These are phyloP conservation scores for Petrocephalus schoutedeni DNA, from an alignment of 2,797 vertebrate genomes.

Conservation along the genomic window DNA sequence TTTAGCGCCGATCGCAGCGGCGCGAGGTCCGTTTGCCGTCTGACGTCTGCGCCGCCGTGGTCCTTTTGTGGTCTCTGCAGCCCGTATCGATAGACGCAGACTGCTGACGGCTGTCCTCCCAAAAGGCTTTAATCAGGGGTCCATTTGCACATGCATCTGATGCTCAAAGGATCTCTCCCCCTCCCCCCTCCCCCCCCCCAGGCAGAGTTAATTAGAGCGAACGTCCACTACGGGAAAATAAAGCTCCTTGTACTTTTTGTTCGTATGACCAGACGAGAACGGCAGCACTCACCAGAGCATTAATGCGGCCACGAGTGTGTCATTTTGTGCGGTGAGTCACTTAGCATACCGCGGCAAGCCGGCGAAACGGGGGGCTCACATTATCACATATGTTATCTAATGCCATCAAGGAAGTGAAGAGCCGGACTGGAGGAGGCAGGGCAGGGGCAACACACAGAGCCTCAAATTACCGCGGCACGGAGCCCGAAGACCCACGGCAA, in stretches of 20 bases:
- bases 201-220: conserved; percentile 20
- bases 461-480: not conserved
- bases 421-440: not conserved
- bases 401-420: conserved; percentile 31
- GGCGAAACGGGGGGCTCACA: conserved; percentile 13
- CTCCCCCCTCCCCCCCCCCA: not conserved
- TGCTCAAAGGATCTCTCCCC: not conserved
- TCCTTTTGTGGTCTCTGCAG: not conserved
- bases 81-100: not conserved
- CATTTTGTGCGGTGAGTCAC: conserved; percentile 34
- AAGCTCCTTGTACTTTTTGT: conserved; percentile 25
- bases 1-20: not conserved
- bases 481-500: not conserved
- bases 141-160: conserved; percentile 21
- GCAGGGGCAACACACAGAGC: not conserved
- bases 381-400: conserved; percentile 35
- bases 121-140: conserved; percentile 11
- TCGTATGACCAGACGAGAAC: conserved; percentile 17
- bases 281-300: conserved; percentile 23
- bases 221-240: conserved; percentile 11
- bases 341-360: conserved; percentile 36
- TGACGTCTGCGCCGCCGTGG: not conserved
- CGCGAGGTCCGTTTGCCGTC: not conserved
- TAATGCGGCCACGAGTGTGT: conserved; percentile 31
- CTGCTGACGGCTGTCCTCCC: not conserved